phyloP scores from a whole-genome alignment of 2,797 vertebrate genomes.

The Cossypha heuglini region DNA sequence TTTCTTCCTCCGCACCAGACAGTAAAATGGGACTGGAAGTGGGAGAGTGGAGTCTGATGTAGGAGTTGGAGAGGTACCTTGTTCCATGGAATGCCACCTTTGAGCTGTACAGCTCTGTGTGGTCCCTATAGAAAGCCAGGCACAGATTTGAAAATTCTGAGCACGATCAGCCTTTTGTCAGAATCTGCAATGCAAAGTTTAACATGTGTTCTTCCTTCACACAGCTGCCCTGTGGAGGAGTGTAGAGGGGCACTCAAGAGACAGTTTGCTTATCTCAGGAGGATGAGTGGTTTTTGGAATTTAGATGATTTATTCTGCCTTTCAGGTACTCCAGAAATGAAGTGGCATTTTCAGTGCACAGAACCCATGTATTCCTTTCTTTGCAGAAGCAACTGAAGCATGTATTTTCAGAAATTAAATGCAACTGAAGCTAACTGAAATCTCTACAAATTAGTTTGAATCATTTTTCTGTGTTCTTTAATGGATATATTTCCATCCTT shows the following conservation, averaged over 20 bases:
- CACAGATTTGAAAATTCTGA: not conserved
- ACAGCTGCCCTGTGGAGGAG: not conserved
- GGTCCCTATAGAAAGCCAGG: not conserved
- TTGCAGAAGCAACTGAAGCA: not conserved
- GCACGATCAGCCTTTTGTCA: not conserved
- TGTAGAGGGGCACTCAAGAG: not conserved
- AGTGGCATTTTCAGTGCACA: not conserved
- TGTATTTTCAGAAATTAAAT: not conserved
- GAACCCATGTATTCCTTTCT: not conserved
- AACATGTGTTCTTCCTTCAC: rapidly evolving
- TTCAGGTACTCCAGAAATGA: not conserved
- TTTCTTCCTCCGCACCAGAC: not conserved
- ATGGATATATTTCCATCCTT: not conserved
- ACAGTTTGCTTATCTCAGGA: not conserved
- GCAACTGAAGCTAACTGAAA: not conserved
- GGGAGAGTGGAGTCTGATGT: not conserved
- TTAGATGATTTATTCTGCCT: not conserved
- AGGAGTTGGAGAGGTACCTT: not conserved
- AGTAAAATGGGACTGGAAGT: not conserved
- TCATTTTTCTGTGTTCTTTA: not conserved
- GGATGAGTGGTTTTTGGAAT: not conserved
- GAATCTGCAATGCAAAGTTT: not conserved
- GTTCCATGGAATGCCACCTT: not conserved
- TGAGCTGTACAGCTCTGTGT: not conserved
- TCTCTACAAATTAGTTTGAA: not conserved